phyloP scores from a whole-genome alignment of 2,888 invertebrate genomes.

The Eugnorisma glareosa region DNA sequence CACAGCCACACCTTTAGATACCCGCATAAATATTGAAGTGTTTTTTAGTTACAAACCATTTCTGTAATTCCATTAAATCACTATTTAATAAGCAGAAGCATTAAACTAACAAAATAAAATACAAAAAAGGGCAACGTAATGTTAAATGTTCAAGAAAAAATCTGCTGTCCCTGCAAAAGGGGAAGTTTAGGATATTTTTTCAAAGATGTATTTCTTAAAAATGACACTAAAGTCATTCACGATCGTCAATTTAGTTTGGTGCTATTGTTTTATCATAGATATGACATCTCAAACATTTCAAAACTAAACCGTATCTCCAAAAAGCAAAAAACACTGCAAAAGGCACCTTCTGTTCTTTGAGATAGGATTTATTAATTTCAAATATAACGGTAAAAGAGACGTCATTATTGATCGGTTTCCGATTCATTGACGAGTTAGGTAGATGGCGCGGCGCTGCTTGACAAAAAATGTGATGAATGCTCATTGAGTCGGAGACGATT shows the following conservation, averaged over 20 bases:
- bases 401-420: constrained; percentile 65
- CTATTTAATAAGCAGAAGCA: neutral
- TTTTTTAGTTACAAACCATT: neutral
- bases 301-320: neutral
- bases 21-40: neutral
- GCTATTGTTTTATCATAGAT: constrained; percentile 66
- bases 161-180: neutral
- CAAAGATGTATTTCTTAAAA: constrained; percentile 17
- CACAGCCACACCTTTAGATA: neutral
- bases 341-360: neutral
- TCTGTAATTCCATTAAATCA: neutral
- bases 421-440: constrained; percentile 67
- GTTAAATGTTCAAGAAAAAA: neutral
- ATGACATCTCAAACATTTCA: constrained; percentile 56
- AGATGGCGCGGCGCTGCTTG: constrained; percentile 66
- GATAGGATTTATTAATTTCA: constrained; percentile 13
- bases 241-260: constrained; percentile 59
- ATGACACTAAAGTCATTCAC: constrained; percentile 41
- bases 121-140: neutral
- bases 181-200: neutral
- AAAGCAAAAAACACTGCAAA: constrained; percentile 3
- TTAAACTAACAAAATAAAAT: neutral
- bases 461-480: constrained; percentile 71
- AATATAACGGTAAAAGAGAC: constrained; percentile 31
- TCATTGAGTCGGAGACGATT: constrained; percentile 68